These are phyloP conservation scores for Drosophila meridionalis DNA, from an alignment of 2,888 invertebrate genomes.

Conservation along the genomic window DNA sequence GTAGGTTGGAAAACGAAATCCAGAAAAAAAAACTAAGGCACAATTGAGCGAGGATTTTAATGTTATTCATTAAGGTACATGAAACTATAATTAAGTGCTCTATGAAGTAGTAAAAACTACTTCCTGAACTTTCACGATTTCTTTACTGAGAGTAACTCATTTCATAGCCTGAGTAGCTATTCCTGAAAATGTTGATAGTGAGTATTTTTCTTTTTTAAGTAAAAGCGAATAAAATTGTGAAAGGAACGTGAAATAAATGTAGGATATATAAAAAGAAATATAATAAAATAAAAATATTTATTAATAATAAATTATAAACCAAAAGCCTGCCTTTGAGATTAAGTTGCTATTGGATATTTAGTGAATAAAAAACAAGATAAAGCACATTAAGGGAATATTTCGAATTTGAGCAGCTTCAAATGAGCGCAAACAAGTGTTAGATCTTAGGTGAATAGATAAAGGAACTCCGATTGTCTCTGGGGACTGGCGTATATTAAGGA, in stretches of 20 bases:
- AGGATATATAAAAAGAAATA: background rate
- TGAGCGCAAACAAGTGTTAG: background rate
- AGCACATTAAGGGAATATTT: background rate
- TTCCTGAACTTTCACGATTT: background rate
- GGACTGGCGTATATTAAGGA: conserved; percentile 2
- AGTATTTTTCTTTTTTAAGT: background rate
- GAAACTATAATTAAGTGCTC: background rate
- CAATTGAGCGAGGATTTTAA: background rate
- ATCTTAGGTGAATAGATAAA: conserved; percentile 1
- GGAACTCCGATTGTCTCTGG: background rate
- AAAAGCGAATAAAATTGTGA: background rate
- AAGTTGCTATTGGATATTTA: background rate
- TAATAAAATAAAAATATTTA: background rate
- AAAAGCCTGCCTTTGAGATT: background rate
- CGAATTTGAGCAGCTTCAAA: background rate
- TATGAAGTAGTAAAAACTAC: background rate
- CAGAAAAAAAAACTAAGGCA: too few relatives aligned
- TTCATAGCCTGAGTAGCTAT: background rate
- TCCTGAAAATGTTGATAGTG: too few relatives aligned
- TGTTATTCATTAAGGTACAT: background rate
- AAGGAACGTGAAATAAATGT: background rate
- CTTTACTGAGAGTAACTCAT: background rate
- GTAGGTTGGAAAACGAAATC: background rate
- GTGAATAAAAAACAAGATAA: background rate
- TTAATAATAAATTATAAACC: too few relatives aligned